Conservation (phyloP, 2,797 vertebrate genomes). For the Allobates femoralis region DNA sequence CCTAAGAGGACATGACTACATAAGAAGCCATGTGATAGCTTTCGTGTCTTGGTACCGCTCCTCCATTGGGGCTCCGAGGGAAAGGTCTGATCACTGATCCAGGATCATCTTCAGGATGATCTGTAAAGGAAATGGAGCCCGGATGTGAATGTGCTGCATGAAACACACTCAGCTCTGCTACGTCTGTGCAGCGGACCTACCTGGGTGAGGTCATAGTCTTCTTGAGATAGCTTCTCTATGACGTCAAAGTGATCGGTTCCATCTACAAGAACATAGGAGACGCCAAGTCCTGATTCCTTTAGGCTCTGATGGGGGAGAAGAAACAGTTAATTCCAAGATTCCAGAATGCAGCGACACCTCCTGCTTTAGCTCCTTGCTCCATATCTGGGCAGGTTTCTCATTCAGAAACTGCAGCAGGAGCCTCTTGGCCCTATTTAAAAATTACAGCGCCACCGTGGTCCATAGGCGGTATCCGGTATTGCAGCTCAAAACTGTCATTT, state of each 20-base stretch:
- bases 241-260: constrained; percentile 76
- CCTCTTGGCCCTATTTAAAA: neutral
- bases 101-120: constrained; percentile 70
- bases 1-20: neutral
- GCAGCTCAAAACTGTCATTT: neutral
- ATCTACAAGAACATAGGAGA: constrained; percentile 67
- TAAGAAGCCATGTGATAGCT: neutral
- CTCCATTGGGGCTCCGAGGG: neutral
- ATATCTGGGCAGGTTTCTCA: neutral
- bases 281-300: constrained; percentile 70
- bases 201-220: constrained; percentile 72
- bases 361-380: neutral
- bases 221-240: constrained; percentile 71
- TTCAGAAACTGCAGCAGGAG: neutral
- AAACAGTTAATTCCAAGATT: neutral
- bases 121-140: constrained; percentile 61
- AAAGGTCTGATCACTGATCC: neutral
- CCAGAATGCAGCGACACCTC: neutral
- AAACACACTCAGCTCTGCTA: neutral
- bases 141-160: too few relatives aligned
- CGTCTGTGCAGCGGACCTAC: constrained; percentile 61
- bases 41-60: too few relatives aligned
- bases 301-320: neutral
- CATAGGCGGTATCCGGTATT: neutral
- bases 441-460: neutral